Base-by-base conservation (phyloP, 2,113 vertebrate species). In the Picathartes gymnocephalus region DNA sequence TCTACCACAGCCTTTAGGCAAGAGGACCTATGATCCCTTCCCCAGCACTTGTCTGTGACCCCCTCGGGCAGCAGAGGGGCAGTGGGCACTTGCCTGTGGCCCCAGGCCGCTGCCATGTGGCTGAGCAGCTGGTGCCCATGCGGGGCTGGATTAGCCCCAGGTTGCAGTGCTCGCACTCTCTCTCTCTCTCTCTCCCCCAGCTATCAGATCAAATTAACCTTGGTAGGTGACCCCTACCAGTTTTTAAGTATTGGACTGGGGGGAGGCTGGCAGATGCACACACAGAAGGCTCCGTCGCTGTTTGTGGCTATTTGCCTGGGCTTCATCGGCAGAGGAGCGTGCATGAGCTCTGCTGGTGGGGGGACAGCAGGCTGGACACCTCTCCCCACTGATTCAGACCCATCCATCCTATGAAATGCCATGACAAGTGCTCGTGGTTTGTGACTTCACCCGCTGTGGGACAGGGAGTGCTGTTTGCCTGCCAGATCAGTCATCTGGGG, bases 171-270 rank as follows among this genome's bases (percentile, higher is more conserved):
- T 57, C 9, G 0, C 30, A 6, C 40, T 64, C 60, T 31, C 7
- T 61, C 56, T 70, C 65, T 68, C 58, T 35, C 60, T 70, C 44
- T 44, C 71, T 15, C 7, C 45, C 42, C 69, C 31, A 90, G 70
- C 92, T 91, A 95, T 95, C 95, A 85, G 87, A 87, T 93, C 90
- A 85, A 47, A 96, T 96, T 96, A 96, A 96, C 95, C 94, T 96
- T 93, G 92, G 56, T 60, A 31, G 88, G 44, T 83, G 80, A 94
- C 88, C 88, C 76, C 91, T 88, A 37, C 76, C 80, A 53, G 76
- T 56, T 86, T 62, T 81, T 54, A 74, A 81, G 83, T 4, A 2
- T 6, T 68, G 74, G 42, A 3, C 62, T 57, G 11, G 12, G 21
- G 57, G 22, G 22, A 82, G 24, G 40, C 57, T 92, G 92, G 85